phyloP scores from a whole-genome alignment of 2,888 invertebrate species.

The Trissolcus japonicus region DNA sequence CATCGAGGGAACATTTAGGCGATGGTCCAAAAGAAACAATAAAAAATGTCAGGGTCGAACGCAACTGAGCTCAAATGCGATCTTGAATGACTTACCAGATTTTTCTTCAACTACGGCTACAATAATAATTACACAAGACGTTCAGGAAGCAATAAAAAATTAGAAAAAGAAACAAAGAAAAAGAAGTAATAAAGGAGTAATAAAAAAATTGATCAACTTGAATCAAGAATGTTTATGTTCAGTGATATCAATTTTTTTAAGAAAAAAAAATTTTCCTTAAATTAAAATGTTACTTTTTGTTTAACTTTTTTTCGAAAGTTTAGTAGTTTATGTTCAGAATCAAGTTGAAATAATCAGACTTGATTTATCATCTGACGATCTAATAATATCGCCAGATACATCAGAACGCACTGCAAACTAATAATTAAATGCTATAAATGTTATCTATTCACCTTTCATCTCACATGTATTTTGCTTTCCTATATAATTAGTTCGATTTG shows the following conservation, averaged over 20 bases:
- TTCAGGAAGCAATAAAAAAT: neutral
- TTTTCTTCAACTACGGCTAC: neutral
- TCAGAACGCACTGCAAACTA: constrained; percentile 9
- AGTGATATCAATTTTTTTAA: too few relatives aligned
- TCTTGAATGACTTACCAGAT: constrained; percentile 35
- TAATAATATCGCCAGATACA: constrained; percentile 16
- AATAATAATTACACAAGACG: neutral
- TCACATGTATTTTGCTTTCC: neutral
- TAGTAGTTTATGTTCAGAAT: neutral
- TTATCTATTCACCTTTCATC: constrained; percentile 10
- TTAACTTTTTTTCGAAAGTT: too few relatives aligned
- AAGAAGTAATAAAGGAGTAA: too few relatives aligned
- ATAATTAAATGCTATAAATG: constrained; percentile 31
- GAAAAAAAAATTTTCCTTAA: too few relatives aligned
- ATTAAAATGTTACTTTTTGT: too few relatives aligned
- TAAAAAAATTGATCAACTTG: too few relatives aligned
- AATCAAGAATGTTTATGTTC: too few relatives aligned
- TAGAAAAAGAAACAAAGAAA: too few relatives aligned
- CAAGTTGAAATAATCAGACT: constrained; percentile 29
- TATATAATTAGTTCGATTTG: constrained; percentile 22
- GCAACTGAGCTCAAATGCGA: constrained; percentile 33
- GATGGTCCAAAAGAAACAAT: constrained; percentile 44
- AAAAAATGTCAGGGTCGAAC: constrained; percentile 47
- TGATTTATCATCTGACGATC: constrained; percentile 15
- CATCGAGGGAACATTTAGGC: constrained; percentile 38